phyloP scores from a whole-genome alignment of 1,140 invertebrate genomes.

The Cherax quadricarinatus region DNA sequence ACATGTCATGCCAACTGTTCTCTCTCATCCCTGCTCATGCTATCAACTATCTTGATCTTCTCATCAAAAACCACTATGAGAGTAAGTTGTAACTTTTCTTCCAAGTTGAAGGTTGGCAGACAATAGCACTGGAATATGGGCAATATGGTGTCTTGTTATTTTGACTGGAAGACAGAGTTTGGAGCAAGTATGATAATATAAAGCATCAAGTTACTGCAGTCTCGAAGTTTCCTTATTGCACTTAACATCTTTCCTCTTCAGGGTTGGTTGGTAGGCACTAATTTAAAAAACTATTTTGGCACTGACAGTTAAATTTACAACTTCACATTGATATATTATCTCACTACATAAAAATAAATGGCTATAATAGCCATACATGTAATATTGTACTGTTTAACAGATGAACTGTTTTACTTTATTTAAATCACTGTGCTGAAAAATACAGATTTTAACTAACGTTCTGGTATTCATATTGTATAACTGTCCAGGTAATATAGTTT shows the following conservation, averaged over 20 bases:
- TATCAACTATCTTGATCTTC: neutral
- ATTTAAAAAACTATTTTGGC: neutral
- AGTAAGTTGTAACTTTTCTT: neutral
- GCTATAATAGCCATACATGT: neutral
- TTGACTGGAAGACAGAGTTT: neutral
- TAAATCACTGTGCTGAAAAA: neutral
- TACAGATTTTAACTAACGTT: neutral
- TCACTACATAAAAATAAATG: neutral
- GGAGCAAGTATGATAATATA: neutral
- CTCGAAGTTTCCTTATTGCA: neutral
- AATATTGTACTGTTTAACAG: neutral
- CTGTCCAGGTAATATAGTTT: neutral
- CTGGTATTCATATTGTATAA: neutral
- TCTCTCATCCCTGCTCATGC: neutral
- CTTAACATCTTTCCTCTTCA: neutral
- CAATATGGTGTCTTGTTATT: neutral
- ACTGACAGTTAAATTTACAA: neutral
- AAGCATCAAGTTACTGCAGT: neutral
- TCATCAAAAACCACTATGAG: neutral
- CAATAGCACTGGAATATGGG: neutral
- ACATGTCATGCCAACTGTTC: neutral
- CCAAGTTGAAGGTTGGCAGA: constrained; percentile 9
- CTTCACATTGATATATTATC: neutral
- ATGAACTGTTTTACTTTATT: neutral
- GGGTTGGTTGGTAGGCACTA: neutral